phyloP scores from a whole-genome alignment of 2,888 invertebrate species.

The Chrysolina americana region DNA sequence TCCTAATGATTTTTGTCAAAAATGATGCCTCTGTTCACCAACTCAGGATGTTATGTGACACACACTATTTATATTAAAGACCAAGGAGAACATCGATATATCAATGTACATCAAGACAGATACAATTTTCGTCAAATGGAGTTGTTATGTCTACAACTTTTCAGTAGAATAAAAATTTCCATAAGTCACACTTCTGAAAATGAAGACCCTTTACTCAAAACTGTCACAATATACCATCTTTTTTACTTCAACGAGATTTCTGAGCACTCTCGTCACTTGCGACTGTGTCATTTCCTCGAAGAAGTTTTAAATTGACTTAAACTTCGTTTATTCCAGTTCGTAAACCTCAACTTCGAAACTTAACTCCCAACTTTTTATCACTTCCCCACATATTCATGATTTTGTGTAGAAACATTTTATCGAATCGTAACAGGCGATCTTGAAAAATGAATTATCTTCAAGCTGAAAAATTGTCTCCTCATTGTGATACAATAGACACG shows the following conservation, averaged over 20 bases:
- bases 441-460: background rate
- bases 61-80: too few species aligned
- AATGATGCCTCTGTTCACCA: too few species aligned
- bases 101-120: background rate
- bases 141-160: background rate
- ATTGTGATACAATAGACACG: background rate
- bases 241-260: background rate
- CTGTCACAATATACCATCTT: slow-evolving; percentile 2
- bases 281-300: background rate
- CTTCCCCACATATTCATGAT: slow-evolving; percentile 17
- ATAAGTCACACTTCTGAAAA: background rate
- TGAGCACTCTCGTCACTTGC: background rate
- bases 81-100: too few species aligned
- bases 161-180: background rate
- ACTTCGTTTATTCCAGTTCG: slow-evolving; percentile 19
- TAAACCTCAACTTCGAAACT: slow-evolving; percentile 5
- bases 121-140: background rate
- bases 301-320: slow-evolving; percentile 25
- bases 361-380: slow-evolving; percentile 5
- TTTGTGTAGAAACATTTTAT: background rate
- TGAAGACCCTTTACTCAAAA: background rate
- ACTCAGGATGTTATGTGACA: too few species aligned
- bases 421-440: background rate
- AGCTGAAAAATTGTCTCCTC: background rate
- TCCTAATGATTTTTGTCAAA: too few species aligned